Percentiles rank a stretch among this genome's conserved stretches.
phyloP scores from a whole-genome alignment of 2,113 vertebrate species.

The Tyrannus savana region DNA sequence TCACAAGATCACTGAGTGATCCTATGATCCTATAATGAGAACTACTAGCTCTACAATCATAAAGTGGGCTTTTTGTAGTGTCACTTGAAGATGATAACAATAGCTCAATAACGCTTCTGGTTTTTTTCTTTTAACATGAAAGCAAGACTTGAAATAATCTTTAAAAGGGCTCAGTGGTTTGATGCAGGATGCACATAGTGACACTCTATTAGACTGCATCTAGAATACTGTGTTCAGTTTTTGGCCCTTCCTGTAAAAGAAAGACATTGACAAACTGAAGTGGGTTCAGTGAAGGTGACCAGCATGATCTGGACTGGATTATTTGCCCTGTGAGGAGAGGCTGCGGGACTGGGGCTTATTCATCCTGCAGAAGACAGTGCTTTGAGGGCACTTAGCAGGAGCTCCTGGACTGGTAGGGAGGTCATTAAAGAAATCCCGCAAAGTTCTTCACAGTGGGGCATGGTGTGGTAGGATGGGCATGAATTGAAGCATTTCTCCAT shows the following conservation, averaged over 20 bases:
- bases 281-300: background rate
- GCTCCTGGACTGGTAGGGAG: background rate
- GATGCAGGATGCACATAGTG: background rate
- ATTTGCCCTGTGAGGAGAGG: background rate
- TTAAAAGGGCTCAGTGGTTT: background rate
- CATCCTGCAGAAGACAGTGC: background rate
- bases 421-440: background rate
- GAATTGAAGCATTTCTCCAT: background rate
- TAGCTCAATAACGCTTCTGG: background rate
- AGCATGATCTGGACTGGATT: background rate
- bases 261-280: background rate
- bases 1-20: background rate
- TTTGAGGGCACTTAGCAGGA: background rate
- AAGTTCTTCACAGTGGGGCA: background rate
- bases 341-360: background rate
- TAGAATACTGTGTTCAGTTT: background rate
- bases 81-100: background rate
- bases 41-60: background rate
- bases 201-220: background rate
- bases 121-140: background rate
- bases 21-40: background rate
- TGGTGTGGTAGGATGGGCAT: background rate
- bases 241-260: background rate
- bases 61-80: background rate
- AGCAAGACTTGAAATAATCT: background rate